A percentile compares a stretch with the other conserved stretches of the same genome.
Conservation (phyloP, 2,797 vertebrate species). For the Gorsachius magnificus region DNA sequence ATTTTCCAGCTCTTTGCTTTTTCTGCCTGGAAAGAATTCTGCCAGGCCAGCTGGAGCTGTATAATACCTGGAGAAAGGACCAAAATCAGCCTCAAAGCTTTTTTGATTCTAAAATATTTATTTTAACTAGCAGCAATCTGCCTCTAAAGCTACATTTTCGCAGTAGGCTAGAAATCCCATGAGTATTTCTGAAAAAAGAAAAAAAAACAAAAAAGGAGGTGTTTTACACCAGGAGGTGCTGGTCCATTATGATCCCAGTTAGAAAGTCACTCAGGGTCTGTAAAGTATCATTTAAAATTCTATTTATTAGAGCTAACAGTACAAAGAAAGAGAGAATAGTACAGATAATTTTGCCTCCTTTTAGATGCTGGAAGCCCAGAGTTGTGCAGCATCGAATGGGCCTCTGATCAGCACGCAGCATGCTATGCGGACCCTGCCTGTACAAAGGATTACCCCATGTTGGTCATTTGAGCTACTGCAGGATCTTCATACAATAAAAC, state of each 20-base stretch:
- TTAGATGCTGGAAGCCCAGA: not conserved
- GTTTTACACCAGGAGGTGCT: not conserved
- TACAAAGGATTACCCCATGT: not conserved
- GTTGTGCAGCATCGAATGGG: not conserved
- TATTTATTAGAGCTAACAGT: not conserved
- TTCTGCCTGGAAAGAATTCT: not conserved
- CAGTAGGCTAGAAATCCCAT: not conserved
- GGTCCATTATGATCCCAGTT: not conserved
- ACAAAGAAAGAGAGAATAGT: not conserved
- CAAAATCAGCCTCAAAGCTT: not conserved
- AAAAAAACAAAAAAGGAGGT: not conserved
- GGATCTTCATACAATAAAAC: not conserved
- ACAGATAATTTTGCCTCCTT: not conserved
- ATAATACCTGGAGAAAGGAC: not conserved
- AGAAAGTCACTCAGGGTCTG: not conserved
- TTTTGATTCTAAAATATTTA: not conserved
- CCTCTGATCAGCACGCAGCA: not conserved
- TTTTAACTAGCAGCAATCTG: not conserved
- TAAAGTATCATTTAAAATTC: not conserved
- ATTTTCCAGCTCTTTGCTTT: not conserved
- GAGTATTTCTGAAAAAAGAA: not conserved
- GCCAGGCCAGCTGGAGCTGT: not conserved
- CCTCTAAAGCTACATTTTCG: not conserved
- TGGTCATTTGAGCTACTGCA: not conserved
- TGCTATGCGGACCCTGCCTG: not conserved